Conservation (phyloP, 2,113 vertebrate genomes). For the Sapayoa aenigma region DNA sequence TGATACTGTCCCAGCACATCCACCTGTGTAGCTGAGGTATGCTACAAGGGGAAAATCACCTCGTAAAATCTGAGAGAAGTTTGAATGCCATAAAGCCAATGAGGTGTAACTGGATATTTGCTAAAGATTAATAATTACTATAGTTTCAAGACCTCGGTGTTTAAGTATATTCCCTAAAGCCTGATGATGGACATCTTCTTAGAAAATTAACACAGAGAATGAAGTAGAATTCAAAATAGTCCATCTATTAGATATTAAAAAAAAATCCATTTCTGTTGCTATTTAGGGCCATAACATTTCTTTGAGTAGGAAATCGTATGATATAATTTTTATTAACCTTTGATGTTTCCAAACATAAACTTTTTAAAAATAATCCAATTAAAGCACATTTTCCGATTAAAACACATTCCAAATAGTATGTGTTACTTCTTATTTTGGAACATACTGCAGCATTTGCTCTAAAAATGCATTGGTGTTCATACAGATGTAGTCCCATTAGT, state of each 20-base stretch:
- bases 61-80: not conserved
- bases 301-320: not conserved
- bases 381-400: not conserved
- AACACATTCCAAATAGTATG: not conserved
- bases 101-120: not conserved
- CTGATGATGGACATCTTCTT: not conserved
- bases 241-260: not conserved
- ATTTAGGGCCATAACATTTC: not conserved
- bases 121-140: not conserved
- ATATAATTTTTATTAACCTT: not conserved
- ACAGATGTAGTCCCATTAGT: not conserved
- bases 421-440: not conserved
- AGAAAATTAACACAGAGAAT: not conserved
- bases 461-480: not conserved
- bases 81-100: not conserved
- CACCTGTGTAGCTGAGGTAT: not conserved
- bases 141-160: not conserved
- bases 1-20: not conserved
- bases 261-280: not conserved
- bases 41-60: not conserved
- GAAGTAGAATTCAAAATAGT: constrained; percentile 10
- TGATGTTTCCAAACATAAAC: not conserved
- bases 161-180: not conserved
- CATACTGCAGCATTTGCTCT: not conserved
- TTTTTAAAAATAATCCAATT: constrained; percentile 6